A percentile compares a stretch with the other conserved stretches of the same genome.
Conservation (phyloP, 2,113 vertebrate species). For the Stigmatopora argus region DNA sequence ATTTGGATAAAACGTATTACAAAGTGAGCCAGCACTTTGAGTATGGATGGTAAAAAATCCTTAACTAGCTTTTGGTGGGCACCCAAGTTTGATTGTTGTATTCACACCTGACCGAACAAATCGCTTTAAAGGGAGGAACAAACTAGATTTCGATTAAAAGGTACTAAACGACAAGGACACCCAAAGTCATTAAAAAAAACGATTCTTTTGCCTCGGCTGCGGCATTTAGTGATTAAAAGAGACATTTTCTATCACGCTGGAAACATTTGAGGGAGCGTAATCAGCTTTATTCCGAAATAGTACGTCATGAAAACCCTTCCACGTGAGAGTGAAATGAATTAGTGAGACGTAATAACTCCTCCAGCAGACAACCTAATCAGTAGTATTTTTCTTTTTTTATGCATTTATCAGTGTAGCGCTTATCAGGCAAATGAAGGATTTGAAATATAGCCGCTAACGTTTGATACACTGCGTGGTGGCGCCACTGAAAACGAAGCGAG, state of each 20-base stretch:
- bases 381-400: constrained; percentile 11
- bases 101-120: not conserved
- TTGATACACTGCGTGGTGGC: constrained; percentile 6
- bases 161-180: not conserved
- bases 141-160: not conserved
- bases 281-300: constrained; percentile 39
- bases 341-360: constrained; percentile 38
- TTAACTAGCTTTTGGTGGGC: not conserved
- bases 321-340: constrained; percentile 34
- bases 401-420: constrained; percentile 29
- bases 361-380: constrained; percentile 25
- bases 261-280: constrained; percentile 33
- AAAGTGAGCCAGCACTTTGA: not conserved
- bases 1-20: too few species aligned
- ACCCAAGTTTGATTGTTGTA: not conserved
- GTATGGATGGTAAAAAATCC: not conserved
- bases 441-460: constrained; percentile 2
- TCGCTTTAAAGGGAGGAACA: not conserved
- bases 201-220: not conserved
- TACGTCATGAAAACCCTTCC: constrained; percentile 30
- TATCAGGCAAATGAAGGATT: constrained; percentile 28
- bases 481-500: not conserved
- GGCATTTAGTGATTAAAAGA: constrained; percentile 5
- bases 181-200: not conserved
- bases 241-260: constrained; percentile 10